Percentiles rank a stretch among this genome's conserved stretches.
phyloP scores from a whole-genome alignment of 1,140 invertebrate genomes.

The Ostrea denselamellosa region DNA sequence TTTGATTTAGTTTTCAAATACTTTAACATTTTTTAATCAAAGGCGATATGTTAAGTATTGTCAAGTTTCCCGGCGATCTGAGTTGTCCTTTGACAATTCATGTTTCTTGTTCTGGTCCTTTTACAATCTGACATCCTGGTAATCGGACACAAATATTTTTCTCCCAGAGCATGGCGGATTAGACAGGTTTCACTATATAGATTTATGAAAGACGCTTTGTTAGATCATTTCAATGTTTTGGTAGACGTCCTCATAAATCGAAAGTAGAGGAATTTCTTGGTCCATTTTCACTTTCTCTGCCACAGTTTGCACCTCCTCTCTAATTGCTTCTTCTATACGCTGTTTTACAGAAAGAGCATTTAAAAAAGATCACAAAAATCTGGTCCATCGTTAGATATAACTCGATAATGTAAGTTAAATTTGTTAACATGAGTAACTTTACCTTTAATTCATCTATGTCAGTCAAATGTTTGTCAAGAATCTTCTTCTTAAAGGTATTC shows the following conservation, averaged over 20 bases:
- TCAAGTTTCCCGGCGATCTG: no score
- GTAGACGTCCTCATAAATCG: constrained; percentile 94
- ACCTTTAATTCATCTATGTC: constrained; percentile 90
- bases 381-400: not conserved
- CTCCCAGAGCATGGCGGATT: no score
- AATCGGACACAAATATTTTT: no score
- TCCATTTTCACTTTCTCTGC: constrained; percentile 89
- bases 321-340: constrained; percentile 91
- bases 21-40: no score
- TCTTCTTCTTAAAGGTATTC: constrained; percentile 89
- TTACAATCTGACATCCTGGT: no score
- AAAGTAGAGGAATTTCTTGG: constrained; percentile 88
- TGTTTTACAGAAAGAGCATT: constrained; percentile 74
- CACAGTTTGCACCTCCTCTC: constrained; percentile 81
- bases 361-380: not conserved
- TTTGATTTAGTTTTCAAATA: no score
- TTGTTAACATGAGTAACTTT: not conserved
- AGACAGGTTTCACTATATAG: no score
- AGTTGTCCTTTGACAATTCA: no score
- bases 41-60: no score
- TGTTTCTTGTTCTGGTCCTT: no score
- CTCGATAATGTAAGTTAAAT: not conserved
- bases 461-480: constrained; percentile 85
- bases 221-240: not conserved
- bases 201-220: no score